These are phyloP conservation scores for Laterallus jamaicensis DNA, from an alignment of 2,113 vertebrate genomes.

Conservation along the genomic window DNA sequence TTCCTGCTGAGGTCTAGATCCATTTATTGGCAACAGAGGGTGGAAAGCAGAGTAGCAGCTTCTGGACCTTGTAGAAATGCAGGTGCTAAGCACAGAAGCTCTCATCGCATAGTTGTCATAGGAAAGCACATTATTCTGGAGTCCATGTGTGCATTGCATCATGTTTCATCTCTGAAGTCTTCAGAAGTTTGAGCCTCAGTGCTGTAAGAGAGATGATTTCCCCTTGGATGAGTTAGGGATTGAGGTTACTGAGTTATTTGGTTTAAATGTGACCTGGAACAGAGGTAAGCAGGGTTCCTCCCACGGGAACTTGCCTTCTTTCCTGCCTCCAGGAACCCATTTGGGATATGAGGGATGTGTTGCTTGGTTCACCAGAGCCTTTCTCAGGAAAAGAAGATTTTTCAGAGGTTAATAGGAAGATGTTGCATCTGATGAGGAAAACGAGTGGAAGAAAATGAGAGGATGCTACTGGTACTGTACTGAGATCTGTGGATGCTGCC, in stretches of 20 bases:
- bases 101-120: not conserved
- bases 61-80: not conserved
- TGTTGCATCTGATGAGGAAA: not conserved
- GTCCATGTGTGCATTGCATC: rapidly evolving
- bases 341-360: not conserved
- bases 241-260: not conserved
- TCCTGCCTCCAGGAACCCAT: not conserved
- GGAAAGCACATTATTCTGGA: not conserved
- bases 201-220: not conserved
- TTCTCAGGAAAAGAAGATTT: not conserved
- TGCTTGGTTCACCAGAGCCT: not conserved
- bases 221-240: rapidly evolving
- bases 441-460: not conserved
- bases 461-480: not conserved
- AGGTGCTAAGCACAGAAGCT: not conserved
- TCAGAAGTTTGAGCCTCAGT: not conserved
- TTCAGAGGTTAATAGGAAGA: not conserved
- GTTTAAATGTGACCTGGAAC: not conserved
- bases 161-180: not conserved
- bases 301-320: not conserved
- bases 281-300: not conserved
- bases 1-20: not conserved
- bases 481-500: not conserved
- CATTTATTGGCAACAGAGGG: not conserved
- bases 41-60: not conserved